These are phyloP conservation scores for Ameiurus melas DNA, from an alignment of 2,113 vertebrate genomes.

Conservation along the genomic window DNA sequence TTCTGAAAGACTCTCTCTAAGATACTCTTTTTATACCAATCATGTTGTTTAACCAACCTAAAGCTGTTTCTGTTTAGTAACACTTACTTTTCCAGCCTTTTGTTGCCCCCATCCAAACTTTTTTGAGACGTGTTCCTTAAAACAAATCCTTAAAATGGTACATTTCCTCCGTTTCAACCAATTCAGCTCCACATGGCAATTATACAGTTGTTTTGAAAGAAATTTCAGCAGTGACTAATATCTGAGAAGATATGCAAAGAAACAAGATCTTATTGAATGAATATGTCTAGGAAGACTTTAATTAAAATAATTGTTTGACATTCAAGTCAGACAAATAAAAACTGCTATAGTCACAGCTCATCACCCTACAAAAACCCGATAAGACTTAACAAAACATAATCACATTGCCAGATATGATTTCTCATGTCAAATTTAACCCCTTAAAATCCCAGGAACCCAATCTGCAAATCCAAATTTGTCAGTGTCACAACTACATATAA, in stretches of 20 bases:
- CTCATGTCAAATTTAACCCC: not conserved
- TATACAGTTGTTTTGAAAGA: conserved; percentile 3
- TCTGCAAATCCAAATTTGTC: not conserved
- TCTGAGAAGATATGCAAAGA: not conserved
- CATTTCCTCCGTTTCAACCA: too few species aligned
- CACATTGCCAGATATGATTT: not conserved
- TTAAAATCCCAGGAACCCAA: not conserved
- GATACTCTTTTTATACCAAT: too few species aligned
- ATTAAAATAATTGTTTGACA: not conserved
- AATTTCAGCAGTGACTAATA: not conserved
- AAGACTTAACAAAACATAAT: not conserved
- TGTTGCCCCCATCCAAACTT: too few species aligned
- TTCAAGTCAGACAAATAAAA: not conserved
- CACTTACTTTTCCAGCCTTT: too few species aligned
- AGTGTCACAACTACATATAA: not conserved
- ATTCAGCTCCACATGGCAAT: too few species aligned
- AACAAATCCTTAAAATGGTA: too few species aligned
- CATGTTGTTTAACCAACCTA: too few species aligned
- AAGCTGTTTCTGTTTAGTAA: too few species aligned
- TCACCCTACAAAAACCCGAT: not conserved
- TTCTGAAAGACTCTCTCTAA: too few species aligned
- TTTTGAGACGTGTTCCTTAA: too few species aligned
- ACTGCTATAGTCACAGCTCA: not conserved
- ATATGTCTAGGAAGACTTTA: not conserved
- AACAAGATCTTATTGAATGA: not conserved